These are phyloP conservation scores for Adelphocoris suturalis DNA, from an alignment of 2,888 invertebrate species.

Conservation along the genomic window DNA sequence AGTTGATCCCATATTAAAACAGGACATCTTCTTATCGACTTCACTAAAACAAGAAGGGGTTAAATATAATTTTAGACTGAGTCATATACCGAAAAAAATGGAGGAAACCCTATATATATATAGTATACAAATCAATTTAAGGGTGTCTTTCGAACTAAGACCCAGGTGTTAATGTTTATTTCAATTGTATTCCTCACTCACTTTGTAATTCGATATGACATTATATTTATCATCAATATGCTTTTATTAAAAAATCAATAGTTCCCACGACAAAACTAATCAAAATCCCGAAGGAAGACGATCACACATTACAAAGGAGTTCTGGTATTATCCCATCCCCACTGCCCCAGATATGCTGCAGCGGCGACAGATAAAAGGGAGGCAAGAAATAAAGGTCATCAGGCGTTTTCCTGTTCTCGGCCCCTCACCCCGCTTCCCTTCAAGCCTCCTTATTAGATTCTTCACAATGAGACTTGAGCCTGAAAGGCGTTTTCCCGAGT, in stretches of 20 bases:
- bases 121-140: too few relatives aligned
- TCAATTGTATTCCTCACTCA: too few relatives aligned
- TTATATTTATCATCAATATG: too few relatives aligned
- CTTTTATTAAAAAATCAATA: neutral
- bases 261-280: neutral
- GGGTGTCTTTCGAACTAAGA: too few relatives aligned
- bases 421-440: conserved; percentile 43
- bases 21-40: too few relatives aligned
- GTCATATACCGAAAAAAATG: too few relatives aligned
- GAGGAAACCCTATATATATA: too few relatives aligned
- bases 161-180: too few relatives aligned
- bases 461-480: conserved; percentile 65
- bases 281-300: neutral
- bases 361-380: conserved; percentile 58
- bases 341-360: conserved; percentile 40
- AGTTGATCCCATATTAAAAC: too few relatives aligned
- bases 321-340: conserved; percentile 8
- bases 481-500: conserved; percentile 55
- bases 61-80: too few relatives aligned
- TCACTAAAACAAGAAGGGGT: too few relatives aligned
- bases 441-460: conserved; percentile 66
- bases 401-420: conserved; percentile 60
- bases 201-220: too few relatives aligned
- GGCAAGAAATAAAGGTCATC: conserved; percentile 69
- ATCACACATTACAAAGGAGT: neutral